Conservation (phyloP, 2,888 invertebrate genomes). For the Drosophila peninsularis region DNA sequence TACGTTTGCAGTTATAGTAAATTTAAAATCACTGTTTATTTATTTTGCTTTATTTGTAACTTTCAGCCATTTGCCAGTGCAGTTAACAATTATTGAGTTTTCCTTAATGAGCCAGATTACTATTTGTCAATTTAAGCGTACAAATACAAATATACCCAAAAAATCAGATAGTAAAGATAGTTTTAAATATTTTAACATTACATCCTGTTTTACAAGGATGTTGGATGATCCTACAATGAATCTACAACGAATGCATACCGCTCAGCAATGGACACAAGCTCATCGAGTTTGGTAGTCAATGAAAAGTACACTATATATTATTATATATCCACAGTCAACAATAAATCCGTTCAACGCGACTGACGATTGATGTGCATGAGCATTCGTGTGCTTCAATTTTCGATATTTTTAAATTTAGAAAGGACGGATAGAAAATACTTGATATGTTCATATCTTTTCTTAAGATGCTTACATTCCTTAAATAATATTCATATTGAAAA, state of each 20-base stretch:
- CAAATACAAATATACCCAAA: too few species aligned
- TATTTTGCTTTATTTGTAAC: slow-evolving; percentile 20
- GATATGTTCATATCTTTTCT: too few species aligned
- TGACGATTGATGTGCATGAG: too few species aligned
- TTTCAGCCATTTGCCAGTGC: slow-evolving; percentile 24
- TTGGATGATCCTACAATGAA: background rate
- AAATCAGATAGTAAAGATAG: background rate
- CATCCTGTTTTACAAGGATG: background rate
- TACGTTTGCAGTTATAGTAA: slow-evolving; percentile 41
- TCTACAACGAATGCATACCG: background rate
- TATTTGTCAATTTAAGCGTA: background rate
- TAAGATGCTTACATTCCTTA: too few species aligned
- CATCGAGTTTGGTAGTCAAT: background rate
- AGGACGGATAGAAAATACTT: too few species aligned
- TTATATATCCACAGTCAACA: too few species aligned
- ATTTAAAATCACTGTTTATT: slow-evolving; percentile 38
- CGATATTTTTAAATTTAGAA: too few species aligned
- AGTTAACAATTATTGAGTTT: slow-evolving; percentile 8
- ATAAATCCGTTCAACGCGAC: too few species aligned
- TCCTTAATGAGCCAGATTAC: background rate
- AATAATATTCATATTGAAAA: too few species aligned
- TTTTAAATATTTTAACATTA: background rate
- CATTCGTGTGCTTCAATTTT: too few species aligned
- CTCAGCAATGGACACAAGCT: background rate
- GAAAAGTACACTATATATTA: too few species aligned